These are phyloP conservation scores for Chionis minor DNA, from an alignment of 2,113 vertebrate genomes.

Conservation along the genomic window DNA sequence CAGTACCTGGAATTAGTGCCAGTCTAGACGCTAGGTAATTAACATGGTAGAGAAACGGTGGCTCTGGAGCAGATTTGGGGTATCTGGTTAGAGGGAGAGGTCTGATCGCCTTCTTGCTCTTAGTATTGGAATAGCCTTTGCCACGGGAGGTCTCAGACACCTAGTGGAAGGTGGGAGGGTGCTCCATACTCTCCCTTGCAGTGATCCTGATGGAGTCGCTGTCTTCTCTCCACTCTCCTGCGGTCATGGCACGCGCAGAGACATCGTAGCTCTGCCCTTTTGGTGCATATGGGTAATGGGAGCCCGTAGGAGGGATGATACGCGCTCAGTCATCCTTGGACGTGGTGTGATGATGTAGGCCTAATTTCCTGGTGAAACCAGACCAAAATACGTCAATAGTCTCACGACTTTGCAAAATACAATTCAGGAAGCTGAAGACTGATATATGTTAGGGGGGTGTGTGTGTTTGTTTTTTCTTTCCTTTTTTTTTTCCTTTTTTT, in stretches of 20 bases:
- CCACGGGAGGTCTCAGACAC: not conserved
- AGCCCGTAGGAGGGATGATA: not conserved
- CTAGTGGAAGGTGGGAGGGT: not conserved
- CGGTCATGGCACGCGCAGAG: not conserved
- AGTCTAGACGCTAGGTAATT: not conserved
- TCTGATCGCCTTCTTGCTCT: not conserved
- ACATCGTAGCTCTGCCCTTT: not conserved
- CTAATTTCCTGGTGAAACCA: not conserved
- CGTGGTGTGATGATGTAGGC: accelerated
- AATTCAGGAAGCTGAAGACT: not conserved
- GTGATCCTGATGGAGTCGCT: not conserved
- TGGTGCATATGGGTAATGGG: not conserved
- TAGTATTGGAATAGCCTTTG: not conserved
- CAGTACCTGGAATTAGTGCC: not conserved
- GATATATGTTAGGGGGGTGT: not conserved
- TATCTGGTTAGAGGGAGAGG: not conserved
- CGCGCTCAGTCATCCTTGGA: not conserved
- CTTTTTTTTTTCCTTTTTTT: not conserved
- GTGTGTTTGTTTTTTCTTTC: not conserved
- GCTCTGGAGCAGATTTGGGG: not conserved
- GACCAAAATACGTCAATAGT: accelerated
- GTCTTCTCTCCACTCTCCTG: not conserved
- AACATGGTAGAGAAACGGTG: accelerated
- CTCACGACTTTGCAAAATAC: not conserved
- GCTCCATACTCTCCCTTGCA: not conserved